These are phyloP conservation scores for Microplitis demolitor DNA, from an alignment of 1,140 invertebrate species.

Conservation along the genomic window DNA sequence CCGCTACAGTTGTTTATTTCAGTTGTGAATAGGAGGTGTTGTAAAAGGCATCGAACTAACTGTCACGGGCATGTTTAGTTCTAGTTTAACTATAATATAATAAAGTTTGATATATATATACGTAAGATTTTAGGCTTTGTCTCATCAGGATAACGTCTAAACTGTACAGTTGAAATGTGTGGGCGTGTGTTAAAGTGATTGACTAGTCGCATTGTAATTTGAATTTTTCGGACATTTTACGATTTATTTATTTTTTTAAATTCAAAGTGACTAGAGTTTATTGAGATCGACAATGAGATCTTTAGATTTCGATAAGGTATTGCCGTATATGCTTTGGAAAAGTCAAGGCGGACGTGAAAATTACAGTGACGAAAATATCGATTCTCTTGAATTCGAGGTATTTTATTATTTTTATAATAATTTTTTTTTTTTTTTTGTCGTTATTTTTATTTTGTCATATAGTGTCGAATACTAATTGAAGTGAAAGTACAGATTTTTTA, in stretches of 20 bases:
- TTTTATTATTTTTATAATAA: not conserved
- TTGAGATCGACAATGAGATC: not conserved
- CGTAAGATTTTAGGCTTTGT: not conserved
- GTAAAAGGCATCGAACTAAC: slow-evolving; percentile 32
- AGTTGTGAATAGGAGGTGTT: slow-evolving; percentile 27
- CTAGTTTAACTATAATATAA: too few relatives aligned
- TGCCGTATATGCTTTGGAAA: slow-evolving; percentile 14
- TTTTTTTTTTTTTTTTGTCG: not conserved
- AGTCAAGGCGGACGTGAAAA: not conserved
- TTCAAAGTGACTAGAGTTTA: not conserved
- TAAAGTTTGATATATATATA: too few relatives aligned
- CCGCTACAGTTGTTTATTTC: slow-evolving; percentile 24
- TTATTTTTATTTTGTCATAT: not conserved
- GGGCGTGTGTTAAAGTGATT: too few relatives aligned
- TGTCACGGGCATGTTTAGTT: not conserved
- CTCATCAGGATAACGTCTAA: not conserved
- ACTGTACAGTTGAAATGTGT: not conserved
- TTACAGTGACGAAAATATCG: not conserved
- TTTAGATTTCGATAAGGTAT: slow-evolving; percentile 4
- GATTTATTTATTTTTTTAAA: not conserved
- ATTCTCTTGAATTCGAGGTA: slow-evolving; percentile 20
- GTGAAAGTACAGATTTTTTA: too few relatives aligned
- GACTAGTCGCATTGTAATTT: too few relatives aligned
- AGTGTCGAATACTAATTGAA: too few relatives aligned
- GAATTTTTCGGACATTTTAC: too few relatives aligned